A percentile compares a stretch with the other conserved stretches of the same genome.
These are phyloP conservation scores for Drosophila setosimentum DNA, from an alignment of 2,888 invertebrate species.

Conservation along the genomic window DNA sequence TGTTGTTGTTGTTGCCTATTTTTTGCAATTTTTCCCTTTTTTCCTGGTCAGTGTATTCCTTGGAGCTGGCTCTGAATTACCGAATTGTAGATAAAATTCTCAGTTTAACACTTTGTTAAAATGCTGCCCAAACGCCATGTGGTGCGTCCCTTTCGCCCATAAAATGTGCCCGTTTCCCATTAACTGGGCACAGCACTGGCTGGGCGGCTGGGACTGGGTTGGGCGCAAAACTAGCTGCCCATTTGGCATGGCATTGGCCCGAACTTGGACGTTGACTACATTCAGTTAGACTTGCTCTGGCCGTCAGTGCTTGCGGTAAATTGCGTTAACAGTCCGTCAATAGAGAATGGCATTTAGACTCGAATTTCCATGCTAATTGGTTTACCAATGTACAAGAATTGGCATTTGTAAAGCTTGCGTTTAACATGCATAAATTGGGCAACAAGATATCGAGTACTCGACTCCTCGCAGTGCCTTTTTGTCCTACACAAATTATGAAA, in stretches of 20 bases:
- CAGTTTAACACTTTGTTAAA: conserved; percentile 82
- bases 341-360: conserved; percentile 47
- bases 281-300: conserved; percentile 6
- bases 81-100: conserved; percentile 81
- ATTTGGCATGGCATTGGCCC: conserved; percentile 35
- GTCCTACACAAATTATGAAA: conserved; percentile 26
- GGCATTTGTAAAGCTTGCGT: conserved; percentile 53
- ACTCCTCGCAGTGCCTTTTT: conserved; percentile 20
- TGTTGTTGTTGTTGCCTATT: conserved; percentile 1
- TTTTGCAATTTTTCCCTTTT: background rate
- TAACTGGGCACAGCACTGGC: conserved; percentile 11
- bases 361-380: conserved; percentile 73
- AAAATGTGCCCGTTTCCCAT: conserved; percentile 67
- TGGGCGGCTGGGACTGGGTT: background rate
- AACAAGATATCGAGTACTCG: conserved; percentile 33
- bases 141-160: conserved; percentile 61
- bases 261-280: conserved; percentile 10
- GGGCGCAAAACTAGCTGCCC: conserved; percentile 47
- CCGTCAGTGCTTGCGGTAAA: conserved; percentile 54
- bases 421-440: conserved; percentile 45
- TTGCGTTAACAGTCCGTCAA: conserved; percentile 68
- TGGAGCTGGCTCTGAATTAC: conserved; percentile 72
- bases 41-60: conserved; percentile 59
- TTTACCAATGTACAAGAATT: conserved; percentile 54
- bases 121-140: conserved; percentile 76